Percentiles rank a stretch among this genome's conserved stretches.
Evolutionary conservation across 2,797 vertebrate genomes (phyloP).

Genomic region (Pseudochromis fuscus): DNA sequence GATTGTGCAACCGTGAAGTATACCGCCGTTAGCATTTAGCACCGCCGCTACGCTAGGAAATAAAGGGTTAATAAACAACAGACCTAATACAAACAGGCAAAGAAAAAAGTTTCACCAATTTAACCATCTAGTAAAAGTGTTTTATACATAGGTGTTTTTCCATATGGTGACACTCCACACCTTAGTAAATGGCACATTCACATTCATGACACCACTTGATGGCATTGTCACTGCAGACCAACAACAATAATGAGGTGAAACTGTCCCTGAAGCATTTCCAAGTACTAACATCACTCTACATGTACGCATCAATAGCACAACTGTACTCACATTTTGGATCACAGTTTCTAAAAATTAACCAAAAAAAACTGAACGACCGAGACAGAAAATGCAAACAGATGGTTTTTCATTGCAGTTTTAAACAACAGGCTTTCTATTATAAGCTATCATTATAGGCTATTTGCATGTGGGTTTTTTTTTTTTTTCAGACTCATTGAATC

Average conservation of each 20-base stretch:
- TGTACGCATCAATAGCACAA: conserved; percentile 37
- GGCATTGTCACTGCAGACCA: conserved; percentile 16
- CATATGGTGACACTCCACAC: too few relatives aligned
- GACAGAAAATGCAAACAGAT: conserved; percentile 49
- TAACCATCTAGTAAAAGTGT: too few relatives aligned
- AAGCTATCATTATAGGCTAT: conserved; percentile 48
- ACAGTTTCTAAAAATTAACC: conserved; percentile 6
- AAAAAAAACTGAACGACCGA: conserved; percentile 2
- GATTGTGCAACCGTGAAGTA: too few relatives aligned
- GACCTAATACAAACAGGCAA: too few relatives aligned
- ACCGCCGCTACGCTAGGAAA: too few relatives aligned
- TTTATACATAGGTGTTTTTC: too few relatives aligned
- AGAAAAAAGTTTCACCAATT: too few relatives aligned
- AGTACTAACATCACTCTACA: conserved; percentile 20
- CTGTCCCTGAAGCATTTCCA: neutral
- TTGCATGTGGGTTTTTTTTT: conserved; percentile 37
- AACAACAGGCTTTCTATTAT: conserved; percentile 57
- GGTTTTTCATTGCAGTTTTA: conserved; percentile 45
- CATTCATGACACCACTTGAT: conserved; percentile 6
- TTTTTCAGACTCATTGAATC: conserved; percentile 46
- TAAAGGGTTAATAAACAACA: too few relatives aligned
- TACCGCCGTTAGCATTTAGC: too few relatives aligned
- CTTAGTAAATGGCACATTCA: neutral
- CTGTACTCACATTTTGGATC: conserved; percentile 38
- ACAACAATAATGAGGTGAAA: conserved; percentile 8